Percentiles rank a stretch among this genome's conserved stretches.
These are phyloP conservation scores for Nephrotoma flavescens DNA, from an alignment of 2,888 invertebrate genomes.

Conservation along the genomic window DNA sequence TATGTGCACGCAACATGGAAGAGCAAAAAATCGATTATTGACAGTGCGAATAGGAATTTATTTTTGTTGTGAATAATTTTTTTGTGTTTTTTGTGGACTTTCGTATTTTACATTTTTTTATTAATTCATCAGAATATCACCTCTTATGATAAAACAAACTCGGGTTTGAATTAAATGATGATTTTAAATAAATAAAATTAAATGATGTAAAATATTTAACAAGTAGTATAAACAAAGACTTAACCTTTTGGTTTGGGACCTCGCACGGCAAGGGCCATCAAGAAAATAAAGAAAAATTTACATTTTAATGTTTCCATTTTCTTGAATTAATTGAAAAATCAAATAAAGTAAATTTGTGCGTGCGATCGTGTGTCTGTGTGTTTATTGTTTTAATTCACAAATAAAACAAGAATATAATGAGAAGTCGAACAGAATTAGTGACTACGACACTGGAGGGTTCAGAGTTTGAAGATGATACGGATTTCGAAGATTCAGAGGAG, in stretches of 20 bases:
- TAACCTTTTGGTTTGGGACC: not conserved
- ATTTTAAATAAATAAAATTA: not conserved
- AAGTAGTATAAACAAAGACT: not conserved
- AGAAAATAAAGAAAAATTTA: not conserved
- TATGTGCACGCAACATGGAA: not conserved
- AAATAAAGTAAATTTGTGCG: not conserved
- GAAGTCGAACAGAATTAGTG: constrained; percentile 30
- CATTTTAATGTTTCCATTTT: not conserved
- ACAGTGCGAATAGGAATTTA: not conserved
- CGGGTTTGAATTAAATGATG: not conserved
- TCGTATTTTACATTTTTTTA: not conserved
- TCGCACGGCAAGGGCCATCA: not conserved
- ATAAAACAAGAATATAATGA: constrained; percentile 17
- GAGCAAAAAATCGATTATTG: not conserved
- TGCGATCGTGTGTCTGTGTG: not conserved
- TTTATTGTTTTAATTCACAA: not conserved
- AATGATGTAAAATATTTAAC: not conserved
- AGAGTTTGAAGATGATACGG: constrained; percentile 29
- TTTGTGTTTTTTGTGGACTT: not conserved
- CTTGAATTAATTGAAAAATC: not conserved
- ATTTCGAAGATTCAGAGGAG: constrained; percentile 30
- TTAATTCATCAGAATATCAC: not conserved
- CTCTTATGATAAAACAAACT: not conserved
- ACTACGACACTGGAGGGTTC: constrained; percentile 29
- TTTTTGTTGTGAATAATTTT: not conserved